Base-by-base conservation (phyloP, 1,140 invertebrate species). In the Helicoverpa zea region DNA sequence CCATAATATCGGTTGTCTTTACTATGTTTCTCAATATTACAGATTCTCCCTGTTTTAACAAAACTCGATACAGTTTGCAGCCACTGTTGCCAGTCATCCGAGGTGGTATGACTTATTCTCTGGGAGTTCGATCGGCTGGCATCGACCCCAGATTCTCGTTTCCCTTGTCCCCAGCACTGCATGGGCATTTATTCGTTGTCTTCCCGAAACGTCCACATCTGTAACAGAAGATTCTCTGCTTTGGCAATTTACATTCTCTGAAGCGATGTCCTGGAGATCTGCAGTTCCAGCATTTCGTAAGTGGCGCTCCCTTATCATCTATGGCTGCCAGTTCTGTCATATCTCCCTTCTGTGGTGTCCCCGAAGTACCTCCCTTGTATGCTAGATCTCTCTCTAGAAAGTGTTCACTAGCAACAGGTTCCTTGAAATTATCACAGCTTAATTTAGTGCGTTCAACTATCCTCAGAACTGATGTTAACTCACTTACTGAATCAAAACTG, bases 161-260 rank as follows among this genome's bases (percentile, higher is more conserved):
- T 82, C 81, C 82, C 80, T 76, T 80, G 12, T 61, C 23, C 5
- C 3, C n/a, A 30, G 58, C 58, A 12, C 30, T 30, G 59, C 80
- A 83, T 0, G 35, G 35, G 43, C 82, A 86, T 3, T 82, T 70
- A 63, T 72, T 81, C 16, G 68, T 74, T 4, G 80, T 83, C 9
- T 81, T 66, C 9, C 83, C 83, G 76, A 86, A 84, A 59, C 73
- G 77, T 29, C 84, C 83, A 73, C 81, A 87, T 72, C 61, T 81
- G 29, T 81, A 83, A 56, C 82, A 88, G 77, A 86, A 84, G n/a
- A 88, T 30, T 4, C 82, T 74, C 73, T 86, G 79, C 59, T 81
- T 83, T 11, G 86, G 82, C 16, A 81, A 10, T 52, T 56, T 30
- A 80, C 86, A 89, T 3, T 64, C 75, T n/a, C 80, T 72, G 51